Evolutionary conservation across 2,113 vertebrate genomes (phyloP), one percentile per base, ranked within the genome.

Genomic region (Lophura nycthemera): DNA sequence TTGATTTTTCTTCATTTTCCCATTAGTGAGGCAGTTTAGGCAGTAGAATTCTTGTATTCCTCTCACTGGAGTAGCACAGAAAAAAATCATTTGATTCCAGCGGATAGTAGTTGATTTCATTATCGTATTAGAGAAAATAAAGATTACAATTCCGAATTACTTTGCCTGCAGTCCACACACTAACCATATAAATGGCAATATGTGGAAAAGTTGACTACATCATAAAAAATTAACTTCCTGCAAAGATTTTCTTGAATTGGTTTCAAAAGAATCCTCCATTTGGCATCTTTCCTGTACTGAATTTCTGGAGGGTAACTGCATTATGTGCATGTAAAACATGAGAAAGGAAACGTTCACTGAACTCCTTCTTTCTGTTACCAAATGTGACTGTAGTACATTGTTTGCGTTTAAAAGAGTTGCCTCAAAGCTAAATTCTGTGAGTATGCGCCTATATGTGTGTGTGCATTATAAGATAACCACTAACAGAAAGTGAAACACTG

Each of bases 61-160:
- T 96, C 89, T 60, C 60, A 74, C 77, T 90, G 86, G 83, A 90
- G 56, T 4, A 75, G 42, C 54, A 73, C 34, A 80, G 79, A 88
- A 36, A 91, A 57, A 59, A 59, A n/a, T 85, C 15, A 86, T 88
- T 93, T 52, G 76, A 86, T 96, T 94, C 89, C 85, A 83, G 74
- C 32, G 66, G 83, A 89, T 86, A 82, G 45, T 29, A 59, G 63
- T 56, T 96, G 83, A 94, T 95, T 96, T 96, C 96, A 93, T 93
- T 96, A 91, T 74, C 83, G 75, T 89, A 91, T 89, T 92, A 90
- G 14, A 88, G 93, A 88, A 92, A 96, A 93, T 63, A 91, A 89
- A 77, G 48, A 77, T 93, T 91, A 76, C n/a, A 30, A 86, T 94
- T 92, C 89, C 86, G 78, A 78, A 82, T 81, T 21, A 92, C 93